Percentiles rank a stretch among this genome's conserved stretches.
phyloP scores from a whole-genome alignment of 2,797 vertebrate species.

The Macropus fuliginosus region DNA sequence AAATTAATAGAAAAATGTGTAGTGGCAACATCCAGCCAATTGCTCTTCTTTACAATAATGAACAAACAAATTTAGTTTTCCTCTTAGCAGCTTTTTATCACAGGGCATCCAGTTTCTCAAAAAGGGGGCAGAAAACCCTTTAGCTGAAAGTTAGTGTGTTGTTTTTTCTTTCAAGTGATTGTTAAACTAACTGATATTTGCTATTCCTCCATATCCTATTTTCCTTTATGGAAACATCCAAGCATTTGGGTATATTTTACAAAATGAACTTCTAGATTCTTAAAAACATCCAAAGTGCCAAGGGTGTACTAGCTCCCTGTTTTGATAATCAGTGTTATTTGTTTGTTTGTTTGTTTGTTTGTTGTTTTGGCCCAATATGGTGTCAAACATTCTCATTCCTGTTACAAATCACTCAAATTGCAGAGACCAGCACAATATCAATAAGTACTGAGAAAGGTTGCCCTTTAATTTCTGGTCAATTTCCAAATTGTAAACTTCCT shows the following conservation, averaged over 20 bases:
- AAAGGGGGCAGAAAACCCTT: neutral
- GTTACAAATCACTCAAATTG: neutral
- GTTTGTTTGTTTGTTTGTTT: too few species aligned
- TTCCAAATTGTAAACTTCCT: neutral
- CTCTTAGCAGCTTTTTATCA: neutral
- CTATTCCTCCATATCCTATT: neutral
- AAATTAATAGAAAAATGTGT: neutral
- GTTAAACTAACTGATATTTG: neutral
- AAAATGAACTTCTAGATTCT: constrained; percentile 3
- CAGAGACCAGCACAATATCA: neutral
- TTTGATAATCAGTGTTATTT: neutral
- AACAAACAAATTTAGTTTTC: neutral
- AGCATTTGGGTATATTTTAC: neutral
- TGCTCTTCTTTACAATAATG: neutral
- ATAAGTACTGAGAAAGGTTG: neutral
- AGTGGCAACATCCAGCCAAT: neutral
- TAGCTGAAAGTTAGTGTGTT: constrained; percentile 2
- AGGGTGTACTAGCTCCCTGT: neutral
- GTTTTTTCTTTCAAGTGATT: constrained; percentile 3
- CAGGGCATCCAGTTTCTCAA: constrained; percentile 13
- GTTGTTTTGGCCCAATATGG: neutral
- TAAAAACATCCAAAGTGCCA: neutral
- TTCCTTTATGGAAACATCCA: constrained; percentile 25
- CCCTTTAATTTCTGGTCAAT: neutral
- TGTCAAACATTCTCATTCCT: neutral